Percentiles rank a stretch among this genome's conserved stretches.
Evolutionary conservation across 2,888 invertebrate species (phyloP).

Genomic region (Disparrhopalites patrizii): DNA sequence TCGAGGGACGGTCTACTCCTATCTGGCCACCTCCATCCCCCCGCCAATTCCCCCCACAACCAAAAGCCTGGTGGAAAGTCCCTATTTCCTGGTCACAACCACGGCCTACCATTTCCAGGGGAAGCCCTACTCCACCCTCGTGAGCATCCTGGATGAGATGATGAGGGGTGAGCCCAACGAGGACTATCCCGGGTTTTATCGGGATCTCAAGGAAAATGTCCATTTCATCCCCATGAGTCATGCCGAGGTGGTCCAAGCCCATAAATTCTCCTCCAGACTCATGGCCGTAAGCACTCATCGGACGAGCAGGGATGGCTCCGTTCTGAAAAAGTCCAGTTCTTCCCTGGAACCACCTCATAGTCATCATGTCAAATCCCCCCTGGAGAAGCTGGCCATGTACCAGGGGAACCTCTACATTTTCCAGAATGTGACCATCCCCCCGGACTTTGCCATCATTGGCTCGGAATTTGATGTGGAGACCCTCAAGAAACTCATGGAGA

Average conservation of each 20-base stretch:
- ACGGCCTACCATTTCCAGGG: constrained; percentile 16
- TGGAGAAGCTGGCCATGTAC: neutral
- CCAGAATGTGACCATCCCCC: constrained; percentile 9
- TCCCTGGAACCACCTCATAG: neutral
- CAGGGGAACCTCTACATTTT: neutral
- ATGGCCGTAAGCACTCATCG: neutral
- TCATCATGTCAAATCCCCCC: neutral
- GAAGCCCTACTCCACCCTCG: constrained; percentile 11
- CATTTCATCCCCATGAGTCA: constrained; percentile 3
- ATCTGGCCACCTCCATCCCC: constrained; percentile 3
- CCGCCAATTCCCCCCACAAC: constrained; percentile 8
- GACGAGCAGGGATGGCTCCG: neutral
- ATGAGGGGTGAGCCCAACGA: neutral
- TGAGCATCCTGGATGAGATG: constrained; percentile 20
- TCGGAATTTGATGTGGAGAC: constrained; percentile 16
- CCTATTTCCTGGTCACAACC: constrained; percentile 14
- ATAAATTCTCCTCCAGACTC: neutral
- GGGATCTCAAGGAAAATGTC: constrained; percentile 4
- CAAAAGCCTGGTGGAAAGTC: constrained; percentile 19
- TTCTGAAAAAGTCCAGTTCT: neutral
- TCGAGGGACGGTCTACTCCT: constrained; percentile 10
- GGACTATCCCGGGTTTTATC: constrained; percentile 13
- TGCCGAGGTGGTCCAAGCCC: constrained; percentile 15
- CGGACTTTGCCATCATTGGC: constrained; percentile 15
- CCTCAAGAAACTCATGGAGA: constrained; percentile 7